Percentiles rank a stretch among this genome's conserved stretches.
Conservation (phyloP, 92 coral and sea anemone genomes). For the Blastomussa wellsi region DNA sequence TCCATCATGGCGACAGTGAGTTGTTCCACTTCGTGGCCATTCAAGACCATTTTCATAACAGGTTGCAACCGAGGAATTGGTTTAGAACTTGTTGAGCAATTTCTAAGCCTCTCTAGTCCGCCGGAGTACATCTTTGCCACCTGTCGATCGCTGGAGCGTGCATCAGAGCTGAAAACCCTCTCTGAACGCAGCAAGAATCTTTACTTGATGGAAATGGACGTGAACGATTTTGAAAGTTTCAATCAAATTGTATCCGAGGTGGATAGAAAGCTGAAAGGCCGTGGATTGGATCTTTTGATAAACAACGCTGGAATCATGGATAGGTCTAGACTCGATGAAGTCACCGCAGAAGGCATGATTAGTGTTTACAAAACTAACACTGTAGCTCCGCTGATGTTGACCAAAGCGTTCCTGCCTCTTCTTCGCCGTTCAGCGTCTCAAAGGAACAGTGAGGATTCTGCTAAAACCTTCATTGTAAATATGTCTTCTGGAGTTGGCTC, state of each 20-base stretch:
- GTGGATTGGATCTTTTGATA: constrained; percentile 67
- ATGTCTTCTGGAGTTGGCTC: constrained; percentile 64
- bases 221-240: constrained; percentile 49
- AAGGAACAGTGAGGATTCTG: constrained; percentile 19
- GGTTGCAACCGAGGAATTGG: constrained; percentile 90
- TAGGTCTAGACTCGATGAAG: constrained; percentile 53
- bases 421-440: constrained; percentile 65
- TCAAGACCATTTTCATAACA: constrained; percentile 68
- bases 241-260: constrained; percentile 55
- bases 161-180: constrained; percentile 65
- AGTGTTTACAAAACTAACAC: constrained; percentile 57
- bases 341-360: constrained; percentile 73
- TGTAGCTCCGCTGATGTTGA: constrained; percentile 79
- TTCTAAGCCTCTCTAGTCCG: constrained; percentile 59
- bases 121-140: constrained; percentile 81
- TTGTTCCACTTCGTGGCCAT: neutral
- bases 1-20: constrained; percentile 18
- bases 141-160: constrained; percentile 62
- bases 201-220: constrained; percentile 68
- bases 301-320: constrained; percentile 77
- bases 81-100: constrained; percentile 75
- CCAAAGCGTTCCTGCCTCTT: constrained; percentile 60
- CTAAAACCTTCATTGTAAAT: constrained; percentile 66
- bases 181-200: constrained; percentile 55
- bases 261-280: constrained; percentile 41